Evolutionary conservation across 2,888 invertebrate genomes (phyloP), one percentile per base, ranked within the genome.

Genomic region (Conops quadrifasciatus): DNA sequence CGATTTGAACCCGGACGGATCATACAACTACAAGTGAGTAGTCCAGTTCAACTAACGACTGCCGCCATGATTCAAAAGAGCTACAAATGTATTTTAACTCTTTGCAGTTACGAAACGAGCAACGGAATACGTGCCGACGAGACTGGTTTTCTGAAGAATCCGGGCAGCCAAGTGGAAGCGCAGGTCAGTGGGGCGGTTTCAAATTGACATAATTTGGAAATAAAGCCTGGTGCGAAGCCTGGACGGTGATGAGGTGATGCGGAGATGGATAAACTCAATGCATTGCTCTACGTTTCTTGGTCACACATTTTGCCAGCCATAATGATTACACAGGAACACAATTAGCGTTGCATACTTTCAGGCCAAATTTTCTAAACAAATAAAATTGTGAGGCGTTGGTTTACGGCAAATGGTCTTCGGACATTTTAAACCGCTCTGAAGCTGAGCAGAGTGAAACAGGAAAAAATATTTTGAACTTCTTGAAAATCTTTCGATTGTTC

Each of bases 91-190:
- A 26, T 47, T 70, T 63, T 30, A 9, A 11, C 56, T 51, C n/a
- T 45, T 58, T 71, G 56, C 77, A 90, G 90, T 81, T 91, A 90
- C 80, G 89, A 90, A 84, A 90, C 90, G 5, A 89, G 89, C 74
- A 91, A 91, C 78, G 90, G 90, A 72, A 91, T 91, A 77, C 87
- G 88, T 73, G 90, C 89, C 43, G 88, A 90, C 78, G 90, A 91
- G 84, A 87, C 88, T 77, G 90, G 91, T 62, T 89, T 87, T 80
- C 83, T 90, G 71, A 90, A 89, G 82, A 89, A 89, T 80, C 87
- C 88, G 45, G 90, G 90, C 24, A 83, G 87, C 19, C 88, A 89
- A 77, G 81, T 87, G 69, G 90, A 89, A 80, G 88, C 88, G 67
- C 89, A 90, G 84, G 87, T 87, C 72, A 77, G 79, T 77, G 19